Conservation (phyloP, 1,140 invertebrate species). For the Papilio machaon region DNA sequence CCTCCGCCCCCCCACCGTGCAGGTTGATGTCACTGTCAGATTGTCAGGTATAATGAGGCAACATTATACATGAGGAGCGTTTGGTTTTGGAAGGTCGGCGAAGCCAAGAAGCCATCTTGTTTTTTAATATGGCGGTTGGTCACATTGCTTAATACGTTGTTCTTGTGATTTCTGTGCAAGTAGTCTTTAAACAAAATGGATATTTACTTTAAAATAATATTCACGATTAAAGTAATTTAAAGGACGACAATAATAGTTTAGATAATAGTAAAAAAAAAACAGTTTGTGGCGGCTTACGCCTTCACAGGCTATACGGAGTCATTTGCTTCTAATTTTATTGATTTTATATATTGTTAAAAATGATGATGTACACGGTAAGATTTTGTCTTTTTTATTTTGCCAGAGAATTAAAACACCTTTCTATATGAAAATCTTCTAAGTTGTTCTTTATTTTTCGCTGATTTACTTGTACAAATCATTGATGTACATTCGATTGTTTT, state of each 20-base stretch:
- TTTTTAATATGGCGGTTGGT: constrained; percentile 57
- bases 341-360: constrained; percentile 57
- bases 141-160: constrained; percentile 49
- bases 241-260: not conserved
- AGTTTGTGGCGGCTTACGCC: constrained; percentile 20
- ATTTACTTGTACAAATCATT: not conserved
- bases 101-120: constrained; percentile 45
- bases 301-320: constrained; percentile 14
- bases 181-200: constrained; percentile 23
- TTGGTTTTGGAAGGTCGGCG: not conserved
- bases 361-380: constrained; percentile 78
- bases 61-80: not conserved
- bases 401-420: not conserved
- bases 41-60: not conserved
- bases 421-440: not conserved
- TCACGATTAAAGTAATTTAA: constrained; percentile 30
- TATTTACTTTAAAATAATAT: constrained; percentile 41
- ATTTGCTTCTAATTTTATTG: constrained; percentile 49
- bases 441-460: not conserved
- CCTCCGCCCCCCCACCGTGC: too few relatives aligned
- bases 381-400: constrained; percentile 27
- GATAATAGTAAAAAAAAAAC: not conserved
- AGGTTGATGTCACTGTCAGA: too few relatives aligned
- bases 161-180: constrained; percentile 29
- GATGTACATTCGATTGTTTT: not conserved